Evolutionary conservation across 2,113 vertebrate species (phyloP), one percentile per base, ranked within the genome.

Genomic region (Coreoperca whiteheadi): DNA sequence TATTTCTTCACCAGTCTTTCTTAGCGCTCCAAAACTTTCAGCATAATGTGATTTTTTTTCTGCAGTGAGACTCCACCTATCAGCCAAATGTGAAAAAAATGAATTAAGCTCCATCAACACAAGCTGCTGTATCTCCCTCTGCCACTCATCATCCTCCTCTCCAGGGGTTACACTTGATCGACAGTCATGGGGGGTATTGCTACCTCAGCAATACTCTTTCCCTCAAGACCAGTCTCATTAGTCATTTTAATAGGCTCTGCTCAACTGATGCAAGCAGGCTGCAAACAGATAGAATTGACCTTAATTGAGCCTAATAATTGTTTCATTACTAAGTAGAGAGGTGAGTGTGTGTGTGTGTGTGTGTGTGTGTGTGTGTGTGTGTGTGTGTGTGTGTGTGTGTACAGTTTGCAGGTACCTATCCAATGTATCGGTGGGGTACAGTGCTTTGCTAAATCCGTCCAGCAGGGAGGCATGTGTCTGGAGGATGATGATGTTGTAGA

Each of bases 401-500:
- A 37, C 2, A 41, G 56, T 61, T 34, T 70, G 20, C 28, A 39
- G 51, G 50, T 95, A 99, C 98, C 97, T 97, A 75, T 96, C 94
- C 20, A 95, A 84, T 18, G 93, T 88, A 74, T 95, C 89, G n/a
- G 85, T 95, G 84, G 90, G 89, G 41, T 99, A 97, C 34, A 96
- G 94, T 39, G 96, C 96, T 85, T 95, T 96, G 95, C 96, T 99
- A 90, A 98, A 99, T 37, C 94, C 94, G 34, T 99, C 98, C 87
- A 99, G 96, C 66, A 98, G 89, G 8, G 94, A 85, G 66, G 97
- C 96, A 1, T 99, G 97, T 6, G 97, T 99, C 92, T 99, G 97
- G 5, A 99, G 97, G 76, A 99, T 96, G 91, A 99, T 96, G 90
- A 96, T 92, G 88, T 98, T 99, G 95, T 99, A 99, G 80, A 93